Evolutionary conservation across 2,797 vertebrate species (phyloP).

Genomic region (Chelonia mydas): DNA sequence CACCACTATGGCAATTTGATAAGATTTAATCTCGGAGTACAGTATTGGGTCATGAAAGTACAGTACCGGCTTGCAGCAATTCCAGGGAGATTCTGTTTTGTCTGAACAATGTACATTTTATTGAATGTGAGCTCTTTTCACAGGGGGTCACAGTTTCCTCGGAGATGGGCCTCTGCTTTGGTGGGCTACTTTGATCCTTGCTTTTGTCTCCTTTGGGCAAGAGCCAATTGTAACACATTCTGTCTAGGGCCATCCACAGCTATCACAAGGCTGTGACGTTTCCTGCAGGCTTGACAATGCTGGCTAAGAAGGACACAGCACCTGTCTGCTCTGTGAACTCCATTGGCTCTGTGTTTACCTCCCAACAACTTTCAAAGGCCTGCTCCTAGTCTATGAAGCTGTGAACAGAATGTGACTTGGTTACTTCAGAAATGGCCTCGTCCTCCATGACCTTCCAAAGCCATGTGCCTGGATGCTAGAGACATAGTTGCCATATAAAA

Average conservation of each 20-base stretch:
- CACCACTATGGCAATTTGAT: not conserved
- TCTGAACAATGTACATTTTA: not conserved
- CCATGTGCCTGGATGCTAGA: rapidly evolving
- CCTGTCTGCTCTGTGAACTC: not conserved
- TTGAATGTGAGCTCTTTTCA: not conserved
- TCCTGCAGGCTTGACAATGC: not conserved
- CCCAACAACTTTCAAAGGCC: not conserved
- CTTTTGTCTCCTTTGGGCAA: not conserved
- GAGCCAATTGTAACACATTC: not conserved
- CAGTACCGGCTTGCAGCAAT: not conserved
- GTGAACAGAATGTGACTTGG: not conserved
- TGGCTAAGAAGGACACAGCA: not conserved
- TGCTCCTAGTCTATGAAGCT: not conserved
- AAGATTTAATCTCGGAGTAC: not conserved
- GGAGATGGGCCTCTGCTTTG: not conserved
- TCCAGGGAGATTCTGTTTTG: not conserved
- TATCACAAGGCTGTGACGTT: not conserved
- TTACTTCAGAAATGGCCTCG: not conserved
- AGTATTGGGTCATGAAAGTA: not conserved
- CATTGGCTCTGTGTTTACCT: not conserved
- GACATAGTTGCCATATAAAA: not conserved
- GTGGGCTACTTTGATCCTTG: not conserved
- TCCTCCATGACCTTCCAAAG: rapidly evolving
- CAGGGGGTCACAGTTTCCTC: not conserved
- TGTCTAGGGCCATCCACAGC: not conserved